Base-by-base conservation (phyloP, 2,888 invertebrate genomes). In the Philaethria dido region DNA sequence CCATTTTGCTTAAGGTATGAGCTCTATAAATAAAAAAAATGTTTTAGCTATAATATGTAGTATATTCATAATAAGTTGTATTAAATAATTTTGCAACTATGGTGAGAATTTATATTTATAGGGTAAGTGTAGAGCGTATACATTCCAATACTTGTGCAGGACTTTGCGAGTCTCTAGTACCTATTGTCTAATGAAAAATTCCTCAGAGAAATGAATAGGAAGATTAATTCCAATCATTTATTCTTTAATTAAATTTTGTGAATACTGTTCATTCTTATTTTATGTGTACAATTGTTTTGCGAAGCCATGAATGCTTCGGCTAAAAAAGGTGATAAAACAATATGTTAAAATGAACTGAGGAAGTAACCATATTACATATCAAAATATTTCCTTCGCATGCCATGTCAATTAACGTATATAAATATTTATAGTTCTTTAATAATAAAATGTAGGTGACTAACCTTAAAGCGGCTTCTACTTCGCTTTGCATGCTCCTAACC, bases 1-100 rank as follows among this genome's bases (percentile, higher is more conserved):
- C 88, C n/a, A 74, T 68, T 66, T 88, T 87, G 29, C 72, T 78
- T n/a, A 89, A 73, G 1, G 88, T 87, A 22, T 84, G 83, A 0
- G 84, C 80, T 69, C 88, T 90, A 76, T 63, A 81, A 76, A 22
- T 64, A 60, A 52, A 25, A 48, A n/a, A n/a, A n/a, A n/a, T n/a
- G n/a, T n/a, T n/a, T n/a, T n/a, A 50, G 9, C 9, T 48, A 6
- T 33, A 8, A 1, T 33, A 39, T 39, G 3, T 13, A n/a, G n/a
- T n/a, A n/a, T n/a, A n/a, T n/a, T n/a, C n/a, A 39, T 13, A 13
- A 39, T 1, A 33, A 8, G 33, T 5, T 25, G 25, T 33, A 33
- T 8, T 33, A 33, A 33, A 33, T 33, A 8, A 33, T 8, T 33
- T 33, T 33, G n/a, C n/a, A n/a, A n/a, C n/a, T n/a, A n/a, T n/a